Percentiles rank a stretch among this genome's conserved stretches.
Evolutionary conservation across 2,113 vertebrate species (phyloP).

Genomic region (Grantiella picta): DNA sequence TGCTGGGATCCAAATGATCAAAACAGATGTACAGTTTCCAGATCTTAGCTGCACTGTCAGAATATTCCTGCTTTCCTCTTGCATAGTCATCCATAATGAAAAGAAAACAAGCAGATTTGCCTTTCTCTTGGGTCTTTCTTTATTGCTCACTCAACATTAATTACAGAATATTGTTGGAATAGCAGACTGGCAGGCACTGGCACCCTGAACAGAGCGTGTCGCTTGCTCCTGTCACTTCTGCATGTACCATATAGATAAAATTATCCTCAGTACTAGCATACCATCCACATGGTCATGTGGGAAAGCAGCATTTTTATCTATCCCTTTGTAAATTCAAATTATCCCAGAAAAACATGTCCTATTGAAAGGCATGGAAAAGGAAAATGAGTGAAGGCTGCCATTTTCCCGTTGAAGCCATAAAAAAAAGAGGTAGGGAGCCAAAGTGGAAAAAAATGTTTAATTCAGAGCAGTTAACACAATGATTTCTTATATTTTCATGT

Average conservation of each 20-base stretch:
- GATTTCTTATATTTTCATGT: slow-evolving; percentile 32
- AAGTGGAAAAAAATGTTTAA: slow-evolving; percentile 36
- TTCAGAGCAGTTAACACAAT: slow-evolving; percentile 30
- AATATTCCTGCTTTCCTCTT: slow-evolving; percentile 56
- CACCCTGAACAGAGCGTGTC: not conserved
- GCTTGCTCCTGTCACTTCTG: not conserved
- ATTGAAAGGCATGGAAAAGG: not conserved
- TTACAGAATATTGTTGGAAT: slow-evolving; percentile 63
- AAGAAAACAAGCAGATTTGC: slow-evolving; percentile 67
- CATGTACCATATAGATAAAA: not conserved
- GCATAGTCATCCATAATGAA: slow-evolving; percentile 62
- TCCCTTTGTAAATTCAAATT: not conserved
- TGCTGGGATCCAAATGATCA: slow-evolving; percentile 67
- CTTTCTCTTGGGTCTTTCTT: slow-evolving; percentile 63
- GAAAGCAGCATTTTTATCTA: not conserved
- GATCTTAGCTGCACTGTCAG: slow-evolving; percentile 66
- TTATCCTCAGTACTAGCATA: not conserved
- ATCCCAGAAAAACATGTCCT: not conserved
- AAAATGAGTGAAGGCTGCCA: slow-evolving; percentile 7
- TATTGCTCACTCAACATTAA: slow-evolving; percentile 69
- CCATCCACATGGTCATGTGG: not conserved
- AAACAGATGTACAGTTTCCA: slow-evolving; percentile 70
- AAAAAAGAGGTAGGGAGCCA: not conserved
- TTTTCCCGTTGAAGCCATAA: not conserved
- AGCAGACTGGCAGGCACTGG: slow-evolving; percentile 41